Base-by-base conservation (phyloP, 2,888 invertebrate species). In the Gortyna flavago region DNA sequence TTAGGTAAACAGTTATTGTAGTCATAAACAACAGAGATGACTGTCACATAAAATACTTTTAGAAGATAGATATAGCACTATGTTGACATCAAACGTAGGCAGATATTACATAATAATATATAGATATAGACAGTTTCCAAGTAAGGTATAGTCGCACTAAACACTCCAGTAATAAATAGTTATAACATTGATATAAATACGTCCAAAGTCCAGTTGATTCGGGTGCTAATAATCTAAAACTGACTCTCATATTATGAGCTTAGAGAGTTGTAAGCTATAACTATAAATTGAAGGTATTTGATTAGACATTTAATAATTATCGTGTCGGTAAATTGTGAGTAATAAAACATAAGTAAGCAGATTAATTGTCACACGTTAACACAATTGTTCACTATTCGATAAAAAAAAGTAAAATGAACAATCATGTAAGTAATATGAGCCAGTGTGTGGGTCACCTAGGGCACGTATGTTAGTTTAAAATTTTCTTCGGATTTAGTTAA, bases 151-250 rank as follows among this genome's bases (percentile, higher is more conserved):
- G 75, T 77, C 76, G 78, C 65, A 68, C 79, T 83, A 75, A 83
- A 85, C 83, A 79, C 78, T 80, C 41, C 73, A 79, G 51, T 88
- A 81, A 80, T 66, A 78, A 61, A 66, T 71, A 77, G 67, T 80
- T 71, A 75, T 75, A 72, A 72, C 79, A 85, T 73, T 71, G 8
- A 79, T 75, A 79, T 67, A 83, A 75, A 79, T 75, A 85, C 83
- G 88, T 89, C 88, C 84, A 80, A 83, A 83, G 86, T 89, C 89
- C 89, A 86, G 66, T 86, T 77, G 78, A 80, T 75, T 80, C 51
- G 67, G 78, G 86, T 86, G 81, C 88, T 80, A 77, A 79, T 72
- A 66, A 80, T 77, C 68, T 75, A 57, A 79, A 75, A 79, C 38
- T 77, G 75, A 82, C 11, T 66, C 25, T 41, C 32, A 59, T 74